Percentiles rank a stretch among this genome's conserved stretches.
These are phyloP conservation scores for Spodoptera littoralis DNA, from an alignment of 2,888 invertebrate genomes.

Conservation along the genomic window DNA sequence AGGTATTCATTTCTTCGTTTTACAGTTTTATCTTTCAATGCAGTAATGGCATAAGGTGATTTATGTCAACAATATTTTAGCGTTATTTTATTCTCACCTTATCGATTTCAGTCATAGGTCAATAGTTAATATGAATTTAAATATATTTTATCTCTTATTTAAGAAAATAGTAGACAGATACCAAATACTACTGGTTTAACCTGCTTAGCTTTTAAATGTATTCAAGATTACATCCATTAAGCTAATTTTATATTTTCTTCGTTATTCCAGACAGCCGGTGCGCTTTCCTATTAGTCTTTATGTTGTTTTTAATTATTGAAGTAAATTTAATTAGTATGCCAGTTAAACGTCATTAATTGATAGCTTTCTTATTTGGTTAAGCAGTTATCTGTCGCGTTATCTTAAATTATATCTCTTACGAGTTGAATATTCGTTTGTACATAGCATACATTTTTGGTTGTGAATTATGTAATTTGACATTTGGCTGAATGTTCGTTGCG, in stretches of 20 bases:
- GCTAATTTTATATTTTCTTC: conserved; percentile 51
- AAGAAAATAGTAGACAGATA: conserved; percentile 51
- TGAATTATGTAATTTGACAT: too few species aligned
- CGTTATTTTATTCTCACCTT: conserved; percentile 46
- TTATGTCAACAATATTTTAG: conserved; percentile 48
- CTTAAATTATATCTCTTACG: conserved; percentile 6
- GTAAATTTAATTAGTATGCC: conserved; percentile 6
- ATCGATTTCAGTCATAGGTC: conserved; percentile 63
- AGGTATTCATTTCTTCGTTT: conserved; percentile 25
- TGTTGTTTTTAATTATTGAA: conserved; percentile 12
- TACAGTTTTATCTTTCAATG: conserved; percentile 38
- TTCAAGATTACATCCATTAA: conserved; percentile 54
- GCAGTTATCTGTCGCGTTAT: conserved; percentile 16
- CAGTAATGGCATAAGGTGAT: conserved; percentile 36
- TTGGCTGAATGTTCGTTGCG: too few species aligned
- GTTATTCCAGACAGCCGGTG: conserved; percentile 29
- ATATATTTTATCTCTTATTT: conserved; percentile 65
- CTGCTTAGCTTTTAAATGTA: conserved; percentile 57
- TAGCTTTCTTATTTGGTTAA: conserved; percentile 12
- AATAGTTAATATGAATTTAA: conserved; percentile 64
- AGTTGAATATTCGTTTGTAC: conserved; percentile 3
- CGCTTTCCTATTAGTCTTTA: conserved; percentile 18
- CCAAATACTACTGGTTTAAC: conserved; percentile 63
- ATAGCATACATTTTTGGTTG: too few species aligned
- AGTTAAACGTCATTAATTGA: conserved; percentile 7